phyloP scores from a whole-genome alignment of 2,113 vertebrate species.

The human (Homo sapiens) region GRCh38 chr2:14920001-14920500 shows the following conservation, averaged over 20 bases:
- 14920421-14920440: neutral
- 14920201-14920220: neutral
- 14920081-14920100: neutral
- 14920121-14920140: neutral
- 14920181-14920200: neutral
- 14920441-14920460: neutral
- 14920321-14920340: neutral
- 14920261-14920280: neutral
- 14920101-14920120: neutral
- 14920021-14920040: neutral
- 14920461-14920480: neutral
- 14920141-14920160: neutral
- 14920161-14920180: neutral
- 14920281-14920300: neutral
- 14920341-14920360: neutral
- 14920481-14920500: neutral
- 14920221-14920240: neutral
- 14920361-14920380: neutral
- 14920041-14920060: neutral
- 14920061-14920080: neutral
- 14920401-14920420: neutral
- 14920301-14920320: neutral
- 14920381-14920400: neutral
- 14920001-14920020: neutral
- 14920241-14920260: neutral